Base-by-base conservation (phyloP, 2,113 vertebrate genomes). In the Rhinolophus sinicus region DNA sequence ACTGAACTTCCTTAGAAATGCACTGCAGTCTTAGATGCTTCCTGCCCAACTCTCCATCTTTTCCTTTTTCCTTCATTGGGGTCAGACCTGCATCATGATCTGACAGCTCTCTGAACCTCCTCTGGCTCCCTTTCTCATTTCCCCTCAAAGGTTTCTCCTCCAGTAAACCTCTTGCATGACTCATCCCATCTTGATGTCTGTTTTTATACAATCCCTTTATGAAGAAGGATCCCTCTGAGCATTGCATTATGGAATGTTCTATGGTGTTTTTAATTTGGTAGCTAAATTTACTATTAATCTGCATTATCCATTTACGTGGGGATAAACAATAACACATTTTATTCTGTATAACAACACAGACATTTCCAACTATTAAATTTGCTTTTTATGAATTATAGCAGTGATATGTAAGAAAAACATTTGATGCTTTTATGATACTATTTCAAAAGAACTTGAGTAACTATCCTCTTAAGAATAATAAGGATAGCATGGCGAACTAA, bases 241-340 rank as follows among this genome's bases (percentile, higher is more conserved):
- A 96, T 65, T 50, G 40, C 11, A 44, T 22, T n/a, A n/a, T 93
- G 84, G 80, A 35, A 80, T 58, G 69, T 94, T 94, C 56, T 91
- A 21, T 81, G 76, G 56, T 95, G n/a, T 95, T 95, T 90, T 56
- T 76, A 96, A 96, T 93, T 88, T 97, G 84, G 80, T 90, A 77
- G 75, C 65, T 75, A 70, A 56, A 13, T 95, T 96, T 96, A 24
- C 75, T 84, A 58, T 73, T 72, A 78, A n/a, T 40, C 54, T 92
- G 44, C 62, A 77, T n/a, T 80, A 70, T 82, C 62, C 35, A 64
- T 84, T 95, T 90, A 56, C 54, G 33, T 12, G 52, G 56, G 52
- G 54, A 40, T 58, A 87, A 90, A 47, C 33, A 86, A 80, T 58
- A 93, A n/a, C 18, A 21, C 40, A 12, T 62, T 93, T 97, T 44